phyloP scores from a whole-genome alignment of 2,797 vertebrate genomes.

The Coendou prehensilis region DNA sequence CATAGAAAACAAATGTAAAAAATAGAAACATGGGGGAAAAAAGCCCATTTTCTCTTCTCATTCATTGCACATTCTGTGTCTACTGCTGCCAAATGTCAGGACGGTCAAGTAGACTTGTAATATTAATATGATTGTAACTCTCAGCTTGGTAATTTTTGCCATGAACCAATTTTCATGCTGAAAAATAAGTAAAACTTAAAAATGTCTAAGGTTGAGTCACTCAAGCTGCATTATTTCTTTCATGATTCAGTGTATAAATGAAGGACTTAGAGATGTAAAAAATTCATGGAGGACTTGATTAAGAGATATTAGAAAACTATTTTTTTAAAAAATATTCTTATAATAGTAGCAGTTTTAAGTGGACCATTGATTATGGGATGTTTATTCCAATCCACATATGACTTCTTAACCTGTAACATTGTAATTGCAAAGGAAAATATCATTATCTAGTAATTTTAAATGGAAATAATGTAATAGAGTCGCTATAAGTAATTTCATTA shows the following conservation, averaged over 20 bases:
- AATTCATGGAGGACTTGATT: not conserved
- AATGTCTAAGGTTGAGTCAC: not conserved
- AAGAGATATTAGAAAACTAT: not conserved
- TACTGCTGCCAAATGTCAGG: not conserved
- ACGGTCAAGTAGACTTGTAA: not conserved
- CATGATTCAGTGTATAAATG: not conserved
- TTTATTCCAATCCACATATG: not conserved
- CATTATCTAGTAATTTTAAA: not conserved
- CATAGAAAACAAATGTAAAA: not conserved
- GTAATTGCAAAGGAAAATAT: not conserved
- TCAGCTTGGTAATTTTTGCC: not conserved
- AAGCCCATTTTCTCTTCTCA: not conserved
- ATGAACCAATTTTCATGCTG: not conserved
- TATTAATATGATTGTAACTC: not conserved
- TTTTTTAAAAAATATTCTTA: not conserved
- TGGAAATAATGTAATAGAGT: not conserved
- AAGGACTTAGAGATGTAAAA: not conserved
- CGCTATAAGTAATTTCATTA: not conserved
- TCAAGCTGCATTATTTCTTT: not conserved
- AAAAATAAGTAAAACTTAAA: not conserved
- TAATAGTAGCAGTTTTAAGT: not conserved
- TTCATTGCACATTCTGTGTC: not conserved
- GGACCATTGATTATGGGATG: not conserved
- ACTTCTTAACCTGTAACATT: not conserved
- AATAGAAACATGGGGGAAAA: not conserved